These are phyloP conservation scores for Pheosia gnoma DNA, from an alignment of 2,888 invertebrate species.

Conservation along the genomic window DNA sequence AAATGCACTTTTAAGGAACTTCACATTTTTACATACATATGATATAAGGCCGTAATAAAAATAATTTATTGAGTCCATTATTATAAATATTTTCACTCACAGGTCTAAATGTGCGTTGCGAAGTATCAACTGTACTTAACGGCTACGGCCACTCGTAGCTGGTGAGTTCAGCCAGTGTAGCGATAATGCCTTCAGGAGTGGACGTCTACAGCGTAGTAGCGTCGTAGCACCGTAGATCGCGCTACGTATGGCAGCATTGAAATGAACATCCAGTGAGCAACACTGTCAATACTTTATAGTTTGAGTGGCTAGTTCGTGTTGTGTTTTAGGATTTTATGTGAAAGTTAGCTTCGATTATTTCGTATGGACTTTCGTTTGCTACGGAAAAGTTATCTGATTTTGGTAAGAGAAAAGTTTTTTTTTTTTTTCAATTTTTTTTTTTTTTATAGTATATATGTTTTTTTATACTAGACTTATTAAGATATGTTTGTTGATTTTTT, in stretches of 20 bases:
- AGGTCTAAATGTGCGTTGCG: conserved; percentile 31
- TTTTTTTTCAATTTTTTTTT: background rate
- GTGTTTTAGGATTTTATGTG: background rate
- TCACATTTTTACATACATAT: conserved; percentile 30
- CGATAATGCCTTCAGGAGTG: conserved; percentile 49
- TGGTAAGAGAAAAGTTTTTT: background rate
- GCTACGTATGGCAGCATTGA: conserved; percentile 30
- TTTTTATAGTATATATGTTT: background rate
- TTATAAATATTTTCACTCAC: conserved; percentile 28
- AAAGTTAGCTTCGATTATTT: too few relatives aligned
- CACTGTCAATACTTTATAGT: conserved; percentile 19
- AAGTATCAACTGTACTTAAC: conserved; percentile 28
- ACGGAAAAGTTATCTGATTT: background rate
- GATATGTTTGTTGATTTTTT: too few relatives aligned
- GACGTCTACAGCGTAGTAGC: conserved; percentile 64
- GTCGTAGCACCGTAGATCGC: conserved; percentile 34
- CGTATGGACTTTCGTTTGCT: background rate
- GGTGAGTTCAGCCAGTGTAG: conserved; percentile 52
- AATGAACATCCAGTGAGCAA: conserved; percentile 32
- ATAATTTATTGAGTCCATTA: conserved; percentile 32
- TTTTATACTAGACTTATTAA: background rate
- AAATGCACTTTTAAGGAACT: conserved; percentile 17
- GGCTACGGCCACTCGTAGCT: conserved; percentile 20
- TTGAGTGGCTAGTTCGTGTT: conserved; percentile 10
- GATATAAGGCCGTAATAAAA: conserved; percentile 23